phyloP scores from a whole-genome alignment of 2,113 vertebrate species.

The Spermophilus dauricus region DNA sequence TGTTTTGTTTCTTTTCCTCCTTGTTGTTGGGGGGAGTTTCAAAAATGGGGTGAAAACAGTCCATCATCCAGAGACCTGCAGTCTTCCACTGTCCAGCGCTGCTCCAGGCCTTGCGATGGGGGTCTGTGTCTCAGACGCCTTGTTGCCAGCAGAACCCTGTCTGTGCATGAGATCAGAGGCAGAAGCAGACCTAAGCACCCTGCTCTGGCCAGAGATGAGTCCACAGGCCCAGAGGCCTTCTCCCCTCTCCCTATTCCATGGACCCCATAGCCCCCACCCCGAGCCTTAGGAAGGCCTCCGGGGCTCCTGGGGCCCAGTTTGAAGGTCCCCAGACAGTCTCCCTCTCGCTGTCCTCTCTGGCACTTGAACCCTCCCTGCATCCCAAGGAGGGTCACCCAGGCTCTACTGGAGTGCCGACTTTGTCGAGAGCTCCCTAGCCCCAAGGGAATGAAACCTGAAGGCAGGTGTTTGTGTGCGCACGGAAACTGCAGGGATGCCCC shows the following conservation, averaged over 20 bases:
- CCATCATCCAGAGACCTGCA: no score
- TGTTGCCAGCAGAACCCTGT: neutral
- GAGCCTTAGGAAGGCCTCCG: neutral
- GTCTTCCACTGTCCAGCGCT: neutral
- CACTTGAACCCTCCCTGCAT: neutral
- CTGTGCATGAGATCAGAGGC: neutral
- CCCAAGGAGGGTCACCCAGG: neutral
- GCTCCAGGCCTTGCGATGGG: neutral
- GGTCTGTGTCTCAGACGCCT: neutral
- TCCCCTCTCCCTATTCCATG: neutral
- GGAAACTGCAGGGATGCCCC: no score
- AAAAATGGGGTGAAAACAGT: neutral
- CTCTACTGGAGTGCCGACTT: neutral
- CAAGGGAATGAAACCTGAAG: neutral
- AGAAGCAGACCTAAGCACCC: neutral
- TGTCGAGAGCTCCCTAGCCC: neutral
- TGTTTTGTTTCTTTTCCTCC: neutral
- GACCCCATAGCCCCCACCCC: neutral
- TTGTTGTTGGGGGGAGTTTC: neutral
- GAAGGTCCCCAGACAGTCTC: neutral
- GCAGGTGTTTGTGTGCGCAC: neutral
- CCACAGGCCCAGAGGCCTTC: neutral
- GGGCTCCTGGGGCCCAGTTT: neutral
- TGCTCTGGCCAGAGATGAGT: neutral
- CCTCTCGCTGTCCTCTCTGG: neutral